Percentiles rank a stretch among this genome's conserved stretches.
Evolutionary conservation across 2,888 invertebrate genomes (phyloP).

Genomic region (Gisinianus flammeolus): DNA sequence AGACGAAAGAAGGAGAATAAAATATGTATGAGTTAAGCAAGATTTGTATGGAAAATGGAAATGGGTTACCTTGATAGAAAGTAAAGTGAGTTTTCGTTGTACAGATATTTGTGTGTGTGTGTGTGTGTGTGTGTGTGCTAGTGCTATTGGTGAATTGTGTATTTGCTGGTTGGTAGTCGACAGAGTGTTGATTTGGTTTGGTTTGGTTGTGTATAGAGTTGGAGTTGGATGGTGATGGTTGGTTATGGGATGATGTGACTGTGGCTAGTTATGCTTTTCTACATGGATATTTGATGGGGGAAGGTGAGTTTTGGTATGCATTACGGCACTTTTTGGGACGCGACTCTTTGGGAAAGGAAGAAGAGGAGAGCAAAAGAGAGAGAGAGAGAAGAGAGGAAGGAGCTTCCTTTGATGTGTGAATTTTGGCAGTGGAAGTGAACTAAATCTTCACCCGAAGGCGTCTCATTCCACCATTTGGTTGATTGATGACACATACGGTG

Average conservation of each 20-base stretch:
- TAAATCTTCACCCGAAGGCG: conserved; percentile 29
- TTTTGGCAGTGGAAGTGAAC: conserved; percentile 43
- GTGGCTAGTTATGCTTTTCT: conserved; percentile 3
- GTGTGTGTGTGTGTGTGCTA: neutral
- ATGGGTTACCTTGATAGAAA: conserved; percentile 37
- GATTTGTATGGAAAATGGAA: conserved; percentile 41
- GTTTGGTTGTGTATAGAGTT: neutral
- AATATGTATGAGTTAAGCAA: conserved; percentile 36
- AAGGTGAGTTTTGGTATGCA: conserved; percentile 56
- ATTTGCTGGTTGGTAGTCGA: neutral
- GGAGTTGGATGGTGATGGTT: neutral
- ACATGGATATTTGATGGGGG: neutral
- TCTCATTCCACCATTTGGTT: conserved; percentile 57
- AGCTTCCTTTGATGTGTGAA: conserved; percentile 53
- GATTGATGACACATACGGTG: conserved; percentile 59
- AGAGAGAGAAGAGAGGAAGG: too few relatives aligned
- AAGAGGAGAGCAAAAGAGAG: conserved; percentile 27
- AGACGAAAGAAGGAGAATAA: neutral
- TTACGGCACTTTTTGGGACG: conserved; percentile 54
- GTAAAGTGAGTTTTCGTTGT: conserved; percentile 23
- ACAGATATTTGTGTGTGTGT: neutral
- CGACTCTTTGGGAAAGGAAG: conserved; percentile 21
- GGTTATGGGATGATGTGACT: neutral
- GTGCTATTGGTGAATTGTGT: neutral
- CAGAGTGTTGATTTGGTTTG: neutral